Evolutionary conservation across 2,888 invertebrate genomes (phyloP).

Genomic region (Pyrgus malvae): DNA sequence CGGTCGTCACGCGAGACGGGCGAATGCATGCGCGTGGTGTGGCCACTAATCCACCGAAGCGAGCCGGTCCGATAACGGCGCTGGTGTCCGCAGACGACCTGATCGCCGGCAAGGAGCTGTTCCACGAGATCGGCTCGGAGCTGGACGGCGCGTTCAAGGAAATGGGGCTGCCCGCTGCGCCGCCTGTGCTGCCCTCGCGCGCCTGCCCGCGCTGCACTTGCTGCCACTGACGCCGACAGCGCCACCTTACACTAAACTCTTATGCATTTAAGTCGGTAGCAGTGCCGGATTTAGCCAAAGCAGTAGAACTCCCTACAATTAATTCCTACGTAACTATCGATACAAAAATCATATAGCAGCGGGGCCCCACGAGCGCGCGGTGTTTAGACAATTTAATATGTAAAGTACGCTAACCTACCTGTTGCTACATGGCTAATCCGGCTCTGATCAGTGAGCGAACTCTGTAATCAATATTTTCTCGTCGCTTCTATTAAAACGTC

Average conservation of each 20-base stretch:
- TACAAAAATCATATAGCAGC: too few species aligned
- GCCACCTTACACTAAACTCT: slow-evolving; percentile 38
- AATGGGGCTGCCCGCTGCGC: slow-evolving; percentile 58
- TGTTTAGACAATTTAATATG: too few species aligned
- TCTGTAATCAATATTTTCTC: slow-evolving; percentile 27
- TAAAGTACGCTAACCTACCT: too few species aligned
- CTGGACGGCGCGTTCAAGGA: slow-evolving; percentile 95
- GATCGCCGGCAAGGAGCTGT: slow-evolving; percentile 93
- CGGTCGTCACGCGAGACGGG: neutral
- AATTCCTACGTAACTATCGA: too few species aligned
- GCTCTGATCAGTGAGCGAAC: too few species aligned
- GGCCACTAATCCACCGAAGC: slow-evolving; percentile 35
- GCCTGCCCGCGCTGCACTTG: slow-evolving; percentile 69
- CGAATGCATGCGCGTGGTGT: slow-evolving; percentile 50
- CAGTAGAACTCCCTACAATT: too few species aligned
- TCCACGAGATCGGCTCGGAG: slow-evolving; percentile 95
- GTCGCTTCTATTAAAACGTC: slow-evolving; percentile 30
- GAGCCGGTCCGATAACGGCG: slow-evolving; percentile 45
- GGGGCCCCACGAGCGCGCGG: too few species aligned
- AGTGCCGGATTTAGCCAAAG: too few species aligned
- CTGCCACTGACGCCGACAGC: slow-evolving; percentile 56
- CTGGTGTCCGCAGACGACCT: slow-evolving; percentile 87
- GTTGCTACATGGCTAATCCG: too few species aligned
- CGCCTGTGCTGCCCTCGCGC: slow-evolving; percentile 38
- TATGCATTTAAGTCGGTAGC: slow-evolving; percentile 65